These are phyloP conservation scores for Actias luna DNA, from an alignment of 2,888 invertebrate species.

Conservation along the genomic window DNA sequence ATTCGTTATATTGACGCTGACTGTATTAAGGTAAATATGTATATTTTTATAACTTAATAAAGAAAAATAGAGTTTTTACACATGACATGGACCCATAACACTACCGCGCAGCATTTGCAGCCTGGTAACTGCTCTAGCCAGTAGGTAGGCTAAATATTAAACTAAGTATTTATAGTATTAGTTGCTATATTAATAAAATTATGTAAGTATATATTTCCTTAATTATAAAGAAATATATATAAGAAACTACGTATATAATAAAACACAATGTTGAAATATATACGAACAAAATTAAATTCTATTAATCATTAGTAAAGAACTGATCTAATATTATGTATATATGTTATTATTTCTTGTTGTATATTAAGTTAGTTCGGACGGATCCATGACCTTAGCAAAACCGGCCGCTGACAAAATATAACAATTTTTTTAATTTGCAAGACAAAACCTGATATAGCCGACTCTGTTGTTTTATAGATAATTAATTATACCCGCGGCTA, in stretches of 20 bases:
- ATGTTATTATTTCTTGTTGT: neutral
- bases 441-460: conserved; percentile 7
- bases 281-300: neutral
- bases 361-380: neutral
- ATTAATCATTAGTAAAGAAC: conserved; percentile 5
- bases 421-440: conserved; percentile 10
- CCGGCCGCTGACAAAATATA: conserved; percentile 13
- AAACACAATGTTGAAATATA: neutral
- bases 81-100: no score
- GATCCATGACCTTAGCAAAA: conserved; percentile 18
- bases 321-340: conserved; percentile 15
- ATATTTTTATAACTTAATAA: no score
- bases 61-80: no score
- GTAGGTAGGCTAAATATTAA: no score
- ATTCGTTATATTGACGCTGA: no score
- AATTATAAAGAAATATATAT: neutral
- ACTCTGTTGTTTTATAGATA: neutral
- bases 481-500: no score
- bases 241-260: neutral
- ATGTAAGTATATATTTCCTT: neutral
- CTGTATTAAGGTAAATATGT: no score
- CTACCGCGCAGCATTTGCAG: no score
- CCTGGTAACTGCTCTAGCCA: no score
- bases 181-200: neutral
- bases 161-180: neutral